A percentile compares a stretch with the other conserved stretches of the same genome.
These are phyloP conservation scores for Drosophila nikananu DNA, from an alignment of 1,140 invertebrate genomes.

Conservation along the genomic window DNA sequence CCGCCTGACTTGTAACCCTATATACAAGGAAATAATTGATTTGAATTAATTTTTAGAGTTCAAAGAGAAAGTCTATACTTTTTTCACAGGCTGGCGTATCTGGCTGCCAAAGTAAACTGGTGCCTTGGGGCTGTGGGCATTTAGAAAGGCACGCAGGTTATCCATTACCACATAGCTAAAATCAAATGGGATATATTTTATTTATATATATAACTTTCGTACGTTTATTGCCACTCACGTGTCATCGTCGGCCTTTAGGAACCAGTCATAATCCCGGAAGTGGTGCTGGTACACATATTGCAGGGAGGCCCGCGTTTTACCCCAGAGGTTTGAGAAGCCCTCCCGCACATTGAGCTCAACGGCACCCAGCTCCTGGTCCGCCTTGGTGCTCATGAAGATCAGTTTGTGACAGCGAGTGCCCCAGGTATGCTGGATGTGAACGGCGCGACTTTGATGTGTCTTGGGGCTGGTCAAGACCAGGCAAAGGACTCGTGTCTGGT, in stretches of 20 bases:
- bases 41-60: not conserved
- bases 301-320: conserved; percentile 96
- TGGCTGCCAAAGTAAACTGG: conserved; percentile 95
- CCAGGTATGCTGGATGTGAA: conserved; percentile 95
- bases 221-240: conserved; percentile 94
- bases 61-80: not conserved
- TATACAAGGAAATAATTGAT: too few species aligned
- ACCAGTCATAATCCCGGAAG: conserved; percentile 94
- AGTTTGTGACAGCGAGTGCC: conserved; percentile 95
- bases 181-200: not conserved
- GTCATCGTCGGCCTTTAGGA: conserved; percentile 97
- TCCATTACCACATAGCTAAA: conserved; percentile 87
- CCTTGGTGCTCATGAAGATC: conserved; percentile 93
- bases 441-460: not conserved
- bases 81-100: conserved; percentile 88
- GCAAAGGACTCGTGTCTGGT: conserved; percentile 53
- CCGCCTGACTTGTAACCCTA: conserved; percentile 97
- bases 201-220: conserved; percentile 86
- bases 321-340: conserved; percentile 95
- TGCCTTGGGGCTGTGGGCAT: conserved; percentile 88
- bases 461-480: conserved; percentile 44
- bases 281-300: conserved; percentile 94
- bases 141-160: conserved; percentile 95
- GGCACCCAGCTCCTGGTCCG: conserved; percentile 88
- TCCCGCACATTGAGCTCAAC: conserved; percentile 91